Conservation (phyloP, 2,797 vertebrate species). For the Melanotaenia parkinsoni region DNA sequence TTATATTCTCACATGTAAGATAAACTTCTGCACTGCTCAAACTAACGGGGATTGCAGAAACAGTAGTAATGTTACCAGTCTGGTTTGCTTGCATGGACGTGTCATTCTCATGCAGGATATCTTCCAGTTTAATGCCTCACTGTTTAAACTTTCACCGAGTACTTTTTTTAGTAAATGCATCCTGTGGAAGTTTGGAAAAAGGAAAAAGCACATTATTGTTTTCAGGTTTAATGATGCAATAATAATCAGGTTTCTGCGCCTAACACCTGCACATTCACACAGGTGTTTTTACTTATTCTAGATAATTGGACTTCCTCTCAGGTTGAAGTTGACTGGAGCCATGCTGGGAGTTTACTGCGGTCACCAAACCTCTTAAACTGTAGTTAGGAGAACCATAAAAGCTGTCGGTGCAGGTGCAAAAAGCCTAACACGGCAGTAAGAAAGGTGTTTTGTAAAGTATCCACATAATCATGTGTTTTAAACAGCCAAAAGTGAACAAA, state of each 20-base stretch:
- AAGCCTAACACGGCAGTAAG: neutral
- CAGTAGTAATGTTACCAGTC: neutral
- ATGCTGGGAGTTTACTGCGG: slow-evolving; percentile 12
- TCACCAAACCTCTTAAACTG: slow-evolving; percentile 16
- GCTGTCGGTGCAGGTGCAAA: slow-evolving; percentile 24
- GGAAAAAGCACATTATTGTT: neutral
- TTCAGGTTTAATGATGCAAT: slow-evolving; percentile 15
- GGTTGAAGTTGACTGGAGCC: slow-evolving; percentile 16
- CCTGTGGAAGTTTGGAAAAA: neutral
- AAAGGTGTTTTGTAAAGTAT: slow-evolving; percentile 14
- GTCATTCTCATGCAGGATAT: slow-evolving; percentile 6
- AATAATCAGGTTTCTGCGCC: slow-evolving; percentile 20
- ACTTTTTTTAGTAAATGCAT: slow-evolving; percentile 2
- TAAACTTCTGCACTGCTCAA: neutral
- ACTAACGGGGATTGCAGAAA: neutral
- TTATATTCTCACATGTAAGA: slow-evolving; percentile 7
- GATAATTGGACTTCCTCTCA: slow-evolving; percentile 40
- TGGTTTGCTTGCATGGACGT: slow-evolving; percentile 12
- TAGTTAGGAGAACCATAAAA: slow-evolving; percentile 39
- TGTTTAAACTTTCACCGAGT: neutral
- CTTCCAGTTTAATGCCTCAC: neutral
- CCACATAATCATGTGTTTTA: neutral
- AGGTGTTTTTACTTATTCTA: slow-evolving; percentile 34
- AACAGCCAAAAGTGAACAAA: slow-evolving; percentile 16
- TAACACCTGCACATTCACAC: slow-evolving; percentile 27